A percentile compares a stretch with the other conserved stretches of the same genome.
phyloP scores from a whole-genome alignment of 2,113 vertebrate species.

The Strigops habroptila region DNA sequence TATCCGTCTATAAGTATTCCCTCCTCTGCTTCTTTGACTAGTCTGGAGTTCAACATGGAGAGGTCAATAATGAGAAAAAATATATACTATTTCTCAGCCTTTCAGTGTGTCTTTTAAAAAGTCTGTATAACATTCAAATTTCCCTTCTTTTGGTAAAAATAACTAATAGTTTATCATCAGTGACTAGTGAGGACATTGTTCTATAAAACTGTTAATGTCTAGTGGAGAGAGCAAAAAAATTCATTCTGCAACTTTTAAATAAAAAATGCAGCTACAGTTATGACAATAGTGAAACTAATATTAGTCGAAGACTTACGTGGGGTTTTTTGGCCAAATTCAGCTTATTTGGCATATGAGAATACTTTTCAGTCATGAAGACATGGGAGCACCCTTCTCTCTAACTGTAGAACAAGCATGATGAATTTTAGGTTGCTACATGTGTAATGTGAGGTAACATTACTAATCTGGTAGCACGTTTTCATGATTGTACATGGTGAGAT shows the following conservation, averaged over 20 bases:
- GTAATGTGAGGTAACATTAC: background rate
- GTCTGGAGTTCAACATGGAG: background rate
- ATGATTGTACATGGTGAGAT: slow-evolving; percentile 41
- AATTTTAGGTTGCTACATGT: background rate
- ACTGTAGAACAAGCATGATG: background rate
- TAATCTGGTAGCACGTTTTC: slow-evolving; percentile 25
- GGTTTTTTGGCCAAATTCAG: background rate
- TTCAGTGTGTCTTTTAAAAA: background rate
- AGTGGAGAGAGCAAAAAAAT: background rate
- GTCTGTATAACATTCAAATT: background rate
- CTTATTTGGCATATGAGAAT: background rate
- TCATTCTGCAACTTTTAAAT: background rate
- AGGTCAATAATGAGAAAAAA: background rate
- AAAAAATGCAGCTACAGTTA: background rate
- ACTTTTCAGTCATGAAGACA: background rate
- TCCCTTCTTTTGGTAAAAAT: background rate
- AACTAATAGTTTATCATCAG: background rate
- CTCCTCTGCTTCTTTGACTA: background rate
- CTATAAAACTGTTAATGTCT: background rate
- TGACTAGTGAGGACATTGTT: background rate
- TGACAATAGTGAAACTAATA: background rate
- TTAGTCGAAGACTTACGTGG: background rate
- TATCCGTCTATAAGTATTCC: background rate
- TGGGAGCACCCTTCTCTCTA: background rate
- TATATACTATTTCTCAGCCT: background rate